Conservation (phyloP, 2,888 invertebrate species). For the Lydus trimaculatus region DNA sequence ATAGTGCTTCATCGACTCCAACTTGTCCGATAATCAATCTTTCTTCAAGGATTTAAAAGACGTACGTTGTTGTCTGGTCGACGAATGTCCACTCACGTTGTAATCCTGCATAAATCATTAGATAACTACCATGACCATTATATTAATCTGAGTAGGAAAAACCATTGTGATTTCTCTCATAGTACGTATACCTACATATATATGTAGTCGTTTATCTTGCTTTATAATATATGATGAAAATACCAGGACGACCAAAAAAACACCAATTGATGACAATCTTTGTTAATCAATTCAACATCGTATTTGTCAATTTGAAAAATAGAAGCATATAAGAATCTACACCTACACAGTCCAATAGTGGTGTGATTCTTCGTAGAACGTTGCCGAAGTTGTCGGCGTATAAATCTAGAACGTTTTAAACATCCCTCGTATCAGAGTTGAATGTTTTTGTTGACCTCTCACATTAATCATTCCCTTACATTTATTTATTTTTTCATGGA, state of each 20-base stretch:
- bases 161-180: constrained; percentile 24
- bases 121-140: constrained; percentile 44
- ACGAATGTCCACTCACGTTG: constrained; percentile 33
- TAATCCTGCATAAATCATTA: constrained; percentile 50
- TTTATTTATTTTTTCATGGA: neutral
- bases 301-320: neutral
- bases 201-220: constrained; percentile 40
- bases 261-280: neutral
- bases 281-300: neutral
- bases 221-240: constrained; percentile 25
- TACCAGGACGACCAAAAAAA: neutral
- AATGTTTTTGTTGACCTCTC: neutral
- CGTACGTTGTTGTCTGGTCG: constrained; percentile 27
- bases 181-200: neutral
- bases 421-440: neutral
- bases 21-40: constrained; percentile 38
- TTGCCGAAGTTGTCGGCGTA: no score
- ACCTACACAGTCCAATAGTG: no score
- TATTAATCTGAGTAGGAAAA: constrained; percentile 33
- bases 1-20: constrained; percentile 30
- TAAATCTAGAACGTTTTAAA: neutral
- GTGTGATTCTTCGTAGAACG: no score
- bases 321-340: neutral
- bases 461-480: neutral
- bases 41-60: constrained; percentile 26